Percentiles rank a stretch among this genome's conserved stretches.
These are phyloP conservation scores for Papilio demoleus DNA, from an alignment of 2,888 invertebrate genomes.

Conservation along the genomic window DNA sequence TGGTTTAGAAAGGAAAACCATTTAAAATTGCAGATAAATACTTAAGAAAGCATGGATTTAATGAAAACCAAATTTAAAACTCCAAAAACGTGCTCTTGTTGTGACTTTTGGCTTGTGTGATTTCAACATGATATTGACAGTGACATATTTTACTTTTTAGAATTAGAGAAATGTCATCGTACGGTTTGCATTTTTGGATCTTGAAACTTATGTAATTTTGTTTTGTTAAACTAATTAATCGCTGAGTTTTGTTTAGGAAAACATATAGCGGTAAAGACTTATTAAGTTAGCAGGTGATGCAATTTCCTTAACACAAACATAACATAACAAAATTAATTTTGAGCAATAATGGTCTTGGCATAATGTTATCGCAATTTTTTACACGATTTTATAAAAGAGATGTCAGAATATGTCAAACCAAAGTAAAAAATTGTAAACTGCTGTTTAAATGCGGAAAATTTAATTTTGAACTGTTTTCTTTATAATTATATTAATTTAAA, in stretches of 20 bases:
- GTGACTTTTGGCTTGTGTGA: conserved; percentile 54
- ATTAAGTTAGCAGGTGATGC: too few species aligned
- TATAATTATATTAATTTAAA: conserved; percentile 41
- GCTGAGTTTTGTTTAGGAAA: too few species aligned
- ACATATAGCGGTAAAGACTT: too few species aligned
- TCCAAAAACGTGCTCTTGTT: conserved; percentile 60
- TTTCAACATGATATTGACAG: conserved; percentile 24
- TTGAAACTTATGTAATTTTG: too few species aligned
- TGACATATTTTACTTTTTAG: not conserved
- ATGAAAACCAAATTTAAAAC: not conserved
- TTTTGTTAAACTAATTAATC: too few species aligned
- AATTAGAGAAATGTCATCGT: too few species aligned
- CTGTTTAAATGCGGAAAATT: not conserved
- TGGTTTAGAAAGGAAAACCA: not conserved
- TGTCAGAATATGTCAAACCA: not conserved
- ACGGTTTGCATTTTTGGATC: too few species aligned
- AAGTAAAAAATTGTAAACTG: not conserved
- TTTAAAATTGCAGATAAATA: not conserved
- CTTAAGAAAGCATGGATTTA: not conserved
- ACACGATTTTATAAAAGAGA: not conserved
- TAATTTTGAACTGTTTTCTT: not conserved
- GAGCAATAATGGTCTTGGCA: not conserved
- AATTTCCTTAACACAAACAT: too few species aligned
- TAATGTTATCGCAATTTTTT: not conserved
- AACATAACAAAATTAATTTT: too few species aligned